Evolutionary conservation across 2,797 vertebrate species (phyloP).

Genomic region (Sebastes goodei): DNA sequence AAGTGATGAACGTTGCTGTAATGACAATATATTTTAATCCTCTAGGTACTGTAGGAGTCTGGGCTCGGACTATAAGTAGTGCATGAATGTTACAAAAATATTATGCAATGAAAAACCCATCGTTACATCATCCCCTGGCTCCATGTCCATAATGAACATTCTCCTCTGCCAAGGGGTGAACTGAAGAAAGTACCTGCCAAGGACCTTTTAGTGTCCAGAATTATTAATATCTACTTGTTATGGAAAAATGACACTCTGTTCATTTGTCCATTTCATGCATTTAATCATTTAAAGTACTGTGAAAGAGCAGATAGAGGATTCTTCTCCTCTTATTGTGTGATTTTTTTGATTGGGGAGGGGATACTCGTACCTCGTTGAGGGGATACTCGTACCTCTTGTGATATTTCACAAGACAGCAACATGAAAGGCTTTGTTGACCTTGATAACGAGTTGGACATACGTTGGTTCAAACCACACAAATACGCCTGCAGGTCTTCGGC

Average conservation of each 20-base stretch:
- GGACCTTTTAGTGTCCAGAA: not conserved
- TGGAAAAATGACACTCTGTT: not conserved
- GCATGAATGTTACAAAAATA: not conserved
- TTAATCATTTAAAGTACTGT: not conserved
- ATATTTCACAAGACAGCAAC: not conserved
- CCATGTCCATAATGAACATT: not conserved
- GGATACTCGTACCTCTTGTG: not conserved
- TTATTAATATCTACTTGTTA: constrained; percentile 5
- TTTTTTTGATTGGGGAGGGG: not conserved
- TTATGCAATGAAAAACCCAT: not conserved
- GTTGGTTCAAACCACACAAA: not conserved
- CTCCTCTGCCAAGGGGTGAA: not conserved
- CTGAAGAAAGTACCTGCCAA: not conserved
- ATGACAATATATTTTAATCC: not conserved
- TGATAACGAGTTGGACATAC: not conserved
- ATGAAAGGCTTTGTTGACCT: not conserved
- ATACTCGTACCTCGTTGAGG: not conserved
- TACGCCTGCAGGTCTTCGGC: not conserved
- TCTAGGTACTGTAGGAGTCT: not conserved
- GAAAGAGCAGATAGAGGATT: not conserved
- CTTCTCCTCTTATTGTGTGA: not conserved
- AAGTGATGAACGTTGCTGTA: not conserved
- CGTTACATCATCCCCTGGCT: constrained; percentile 14
- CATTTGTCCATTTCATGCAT: not conserved
- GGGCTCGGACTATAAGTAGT: not conserved